Percentiles rank a stretch among this genome's conserved stretches.
Conservation (phyloP, 2,888 invertebrate species). For the Willowsia nigromaculata region DNA sequence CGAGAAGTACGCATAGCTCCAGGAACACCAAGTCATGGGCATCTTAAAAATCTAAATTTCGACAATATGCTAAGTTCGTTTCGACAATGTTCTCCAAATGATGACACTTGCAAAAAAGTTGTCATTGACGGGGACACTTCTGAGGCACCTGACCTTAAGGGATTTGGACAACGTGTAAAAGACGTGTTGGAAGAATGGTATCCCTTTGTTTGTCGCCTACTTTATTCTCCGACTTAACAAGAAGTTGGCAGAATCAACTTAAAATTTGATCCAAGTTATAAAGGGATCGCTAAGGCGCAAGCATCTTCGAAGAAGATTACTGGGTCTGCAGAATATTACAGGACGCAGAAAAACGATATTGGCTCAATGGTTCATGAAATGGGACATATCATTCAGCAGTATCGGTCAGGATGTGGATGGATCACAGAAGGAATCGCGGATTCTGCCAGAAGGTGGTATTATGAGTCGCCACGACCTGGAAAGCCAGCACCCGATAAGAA, state of each 20-base stretch:
- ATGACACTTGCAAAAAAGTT: background rate
- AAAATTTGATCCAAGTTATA: slow-evolving; percentile 48
- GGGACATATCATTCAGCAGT: slow-evolving; percentile 25
- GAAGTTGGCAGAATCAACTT: background rate
- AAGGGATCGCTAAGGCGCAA: background rate
- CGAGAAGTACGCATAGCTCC: background rate
- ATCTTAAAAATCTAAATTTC: background rate
- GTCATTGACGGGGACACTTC: background rate
- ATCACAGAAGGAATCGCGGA: slow-evolving; percentile 40
- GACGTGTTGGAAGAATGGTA: slow-evolving; percentile 54
- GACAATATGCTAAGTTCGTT: background rate
- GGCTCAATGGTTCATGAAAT: slow-evolving; percentile 32
- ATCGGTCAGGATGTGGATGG: slow-evolving; percentile 13
- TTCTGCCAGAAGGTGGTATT: background rate
- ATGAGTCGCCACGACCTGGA: background rate
- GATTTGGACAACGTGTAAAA: slow-evolving; percentile 43
- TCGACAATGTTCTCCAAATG: background rate
- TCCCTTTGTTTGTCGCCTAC: background rate
- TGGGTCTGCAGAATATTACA: background rate
- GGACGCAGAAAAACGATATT: background rate
- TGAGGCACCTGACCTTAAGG: background rate
- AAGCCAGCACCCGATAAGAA: background rate
- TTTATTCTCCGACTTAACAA: slow-evolving; percentile 26
- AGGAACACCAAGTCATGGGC: slow-evolving; percentile 10
- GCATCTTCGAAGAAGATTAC: background rate